Percentiles rank a stretch among this genome's conserved stretches.
These are phyloP conservation scores for Oryzias curvinotus DNA, from an alignment of 2,113 vertebrate genomes.

Conservation along the genomic window DNA sequence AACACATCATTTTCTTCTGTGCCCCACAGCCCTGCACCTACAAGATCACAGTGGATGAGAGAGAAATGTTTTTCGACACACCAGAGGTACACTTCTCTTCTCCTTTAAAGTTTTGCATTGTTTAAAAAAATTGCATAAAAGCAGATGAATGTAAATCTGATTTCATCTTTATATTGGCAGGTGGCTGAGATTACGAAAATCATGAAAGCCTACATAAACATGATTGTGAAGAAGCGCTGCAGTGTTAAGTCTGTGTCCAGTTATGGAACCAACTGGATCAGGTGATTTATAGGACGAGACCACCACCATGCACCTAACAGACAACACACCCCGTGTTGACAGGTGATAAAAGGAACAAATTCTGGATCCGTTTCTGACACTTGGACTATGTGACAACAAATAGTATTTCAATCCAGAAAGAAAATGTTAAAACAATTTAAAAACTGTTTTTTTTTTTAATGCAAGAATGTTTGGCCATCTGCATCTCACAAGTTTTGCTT, in stretches of 20 bases:
- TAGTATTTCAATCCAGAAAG: slow-evolving; percentile 8
- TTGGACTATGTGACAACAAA: slow-evolving; percentile 10
- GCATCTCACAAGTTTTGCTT: slow-evolving; percentile 32
- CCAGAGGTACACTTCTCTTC: slow-evolving; percentile 77
- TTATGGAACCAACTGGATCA: slow-evolving; percentile 83
- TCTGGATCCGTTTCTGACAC: not conserved
- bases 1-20: slow-evolving; percentile 89
- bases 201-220: slow-evolving; percentile 95
- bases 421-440: slow-evolving; percentile 4
- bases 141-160: not conserved
- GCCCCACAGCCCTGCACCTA: slow-evolving; percentile 87
- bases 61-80: slow-evolving; percentile 93
- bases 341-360: slow-evolving; percentile 21
- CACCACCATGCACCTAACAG: not conserved
- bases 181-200: slow-evolving; percentile 93
- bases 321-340: not conserved
- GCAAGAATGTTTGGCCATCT: slow-evolving; percentile 16
- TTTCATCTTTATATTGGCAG: slow-evolving; percentile 52
- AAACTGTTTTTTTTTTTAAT: slow-evolving; percentile 14
- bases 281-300: slow-evolving; percentile 70
- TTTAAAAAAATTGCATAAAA: too few relatives aligned
- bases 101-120: not conserved
- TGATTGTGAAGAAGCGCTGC: slow-evolving; percentile 93
- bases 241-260: slow-evolving; percentile 86
- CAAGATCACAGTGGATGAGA: slow-evolving; percentile 92